Evolutionary conservation across 2,888 invertebrate genomes (phyloP).

Genomic region (Drosophila meridiana): DNA sequence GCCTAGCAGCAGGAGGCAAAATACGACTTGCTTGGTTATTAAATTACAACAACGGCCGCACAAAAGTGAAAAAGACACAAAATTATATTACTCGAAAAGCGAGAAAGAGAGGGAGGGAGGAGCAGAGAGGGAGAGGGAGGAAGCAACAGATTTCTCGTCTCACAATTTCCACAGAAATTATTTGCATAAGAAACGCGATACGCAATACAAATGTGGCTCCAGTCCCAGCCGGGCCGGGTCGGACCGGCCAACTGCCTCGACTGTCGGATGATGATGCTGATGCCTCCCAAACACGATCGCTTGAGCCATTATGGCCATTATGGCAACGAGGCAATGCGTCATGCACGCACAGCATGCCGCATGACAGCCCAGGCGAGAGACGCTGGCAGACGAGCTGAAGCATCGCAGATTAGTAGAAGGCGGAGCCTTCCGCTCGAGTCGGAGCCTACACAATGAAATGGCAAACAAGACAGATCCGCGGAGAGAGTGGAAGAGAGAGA

Average conservation of each 20-base stretch:
- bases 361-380: conserved; percentile 20
- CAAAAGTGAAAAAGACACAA: conserved; percentile 78
- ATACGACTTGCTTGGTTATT: conserved; percentile 77
- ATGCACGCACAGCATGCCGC: conserved; percentile 66
- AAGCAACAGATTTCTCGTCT: conserved; percentile 68
- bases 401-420: conserved; percentile 24
- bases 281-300: conserved; percentile 74
- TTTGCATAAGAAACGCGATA: conserved; percentile 82
- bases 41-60: conserved; percentile 75
- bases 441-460: conserved; percentile 39
- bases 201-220: conserved; percentile 48
- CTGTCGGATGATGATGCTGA: conserved; percentile 53
- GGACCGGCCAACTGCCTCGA: conserved; percentile 20
- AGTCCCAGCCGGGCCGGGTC: conserved; percentile 17
- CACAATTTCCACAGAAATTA: conserved; percentile 77
- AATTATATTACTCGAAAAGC: conserved; percentile 67
- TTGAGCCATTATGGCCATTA: conserved; percentile 63
- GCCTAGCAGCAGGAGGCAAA: conserved; percentile 78
- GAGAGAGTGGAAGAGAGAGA: not conserved
- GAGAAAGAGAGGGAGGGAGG: not conserved
- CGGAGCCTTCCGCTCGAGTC: conserved; percentile 20
- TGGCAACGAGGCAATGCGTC: conserved; percentile 78
- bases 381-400: not conserved
- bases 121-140: not conserved
- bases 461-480: conserved; percentile 41